phyloP scores from a whole-genome alignment of 2,888 invertebrate species.

The Caenorhabditis sinica region DNA sequence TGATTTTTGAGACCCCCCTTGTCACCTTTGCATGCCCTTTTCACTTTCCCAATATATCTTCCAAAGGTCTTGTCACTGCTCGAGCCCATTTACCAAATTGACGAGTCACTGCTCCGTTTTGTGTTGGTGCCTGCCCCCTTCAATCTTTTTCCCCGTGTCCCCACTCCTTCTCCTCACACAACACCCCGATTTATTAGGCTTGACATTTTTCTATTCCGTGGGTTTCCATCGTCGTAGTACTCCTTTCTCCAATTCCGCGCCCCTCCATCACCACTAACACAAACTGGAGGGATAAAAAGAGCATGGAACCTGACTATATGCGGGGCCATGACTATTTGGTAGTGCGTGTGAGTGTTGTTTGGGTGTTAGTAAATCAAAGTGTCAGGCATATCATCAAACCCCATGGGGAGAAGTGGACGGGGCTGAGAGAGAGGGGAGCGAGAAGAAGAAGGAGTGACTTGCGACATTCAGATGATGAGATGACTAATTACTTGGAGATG shows the following conservation, averaged over 20 bases:
- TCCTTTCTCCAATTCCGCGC: not conserved
- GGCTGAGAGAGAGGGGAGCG: not conserved
- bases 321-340: conserved; percentile 11
- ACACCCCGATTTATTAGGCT: conserved; percentile 57
- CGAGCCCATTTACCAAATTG: conserved; percentile 59
- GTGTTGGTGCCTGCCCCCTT: conserved; percentile 25
- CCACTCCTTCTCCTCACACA: conserved; percentile 3
- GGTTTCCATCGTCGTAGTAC: conserved; percentile 1
- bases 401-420: not conserved
- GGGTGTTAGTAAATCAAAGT: conserved; percentile 62
- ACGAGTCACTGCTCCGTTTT: conserved; percentile 24
- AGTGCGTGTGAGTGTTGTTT: conserved; percentile 11
- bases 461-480: conserved; percentile 25
- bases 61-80: not conserved
- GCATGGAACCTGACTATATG: conserved; percentile 27
- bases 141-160: conserved; percentile 7
- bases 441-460: conserved; percentile 8
- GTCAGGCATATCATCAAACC: conserved; percentile 35
- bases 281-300: conserved; percentile 3
- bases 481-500: conserved; percentile 22
- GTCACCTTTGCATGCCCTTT: not conserved
- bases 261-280: conserved; percentile 5
- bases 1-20: not conserved
- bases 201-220: conserved; percentile 45
- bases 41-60: not conserved